Base-by-base conservation (phyloP, 2,797 vertebrate genomes). In the Thaleichthys pacificus region DNA sequence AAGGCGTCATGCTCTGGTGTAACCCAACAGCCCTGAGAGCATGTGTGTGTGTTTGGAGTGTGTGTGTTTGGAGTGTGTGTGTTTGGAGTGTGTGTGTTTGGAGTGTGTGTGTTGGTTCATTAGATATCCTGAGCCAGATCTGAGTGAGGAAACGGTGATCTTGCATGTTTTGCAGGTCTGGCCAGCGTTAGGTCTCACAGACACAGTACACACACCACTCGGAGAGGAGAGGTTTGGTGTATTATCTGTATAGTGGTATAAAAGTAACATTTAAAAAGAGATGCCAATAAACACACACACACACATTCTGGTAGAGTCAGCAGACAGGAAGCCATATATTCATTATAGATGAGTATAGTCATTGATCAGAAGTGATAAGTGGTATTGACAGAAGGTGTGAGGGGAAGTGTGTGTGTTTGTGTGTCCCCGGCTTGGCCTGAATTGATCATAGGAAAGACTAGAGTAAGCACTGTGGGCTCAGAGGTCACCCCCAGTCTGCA, bases 291-390 rank as follows among this genome's bases (percentile, higher is more conserved):
- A 24, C 68, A 65, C 73, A 51, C 69, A 75, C 69, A 78, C n/a
- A 58, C 35, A 22, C 7, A 60, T 11, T 60, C n/a, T 72, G 70
- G 64, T 77, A 68, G 30, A 64, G 84, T 90, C 87, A 89, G 89
- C 84, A 86, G 77, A 86, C 85, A 84, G 86, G 82, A 89, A 86
- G 70, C 77, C 67, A 77, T 70, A 75, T 35, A 84, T 89, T 79
- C 86, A 89, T 88, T 81, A 88, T 87, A 87, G 81, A 92, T 87
- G 87, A 88, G 76, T 69, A 66, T 66, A 74, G 68, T 79, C 84
- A 87, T 88, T 88, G 88, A 89, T 90, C 79, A 84, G 47, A 83
- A 76, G 85, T 87, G 82, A 90, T 89, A 84, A 91, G 89, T 87
- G 84, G 69, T 85, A 88, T 91, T 90, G 89, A 86, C 89, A 86